phyloP scores from a whole-genome alignment of 2,797 vertebrate species.

The Garrulus glandarius region DNA sequence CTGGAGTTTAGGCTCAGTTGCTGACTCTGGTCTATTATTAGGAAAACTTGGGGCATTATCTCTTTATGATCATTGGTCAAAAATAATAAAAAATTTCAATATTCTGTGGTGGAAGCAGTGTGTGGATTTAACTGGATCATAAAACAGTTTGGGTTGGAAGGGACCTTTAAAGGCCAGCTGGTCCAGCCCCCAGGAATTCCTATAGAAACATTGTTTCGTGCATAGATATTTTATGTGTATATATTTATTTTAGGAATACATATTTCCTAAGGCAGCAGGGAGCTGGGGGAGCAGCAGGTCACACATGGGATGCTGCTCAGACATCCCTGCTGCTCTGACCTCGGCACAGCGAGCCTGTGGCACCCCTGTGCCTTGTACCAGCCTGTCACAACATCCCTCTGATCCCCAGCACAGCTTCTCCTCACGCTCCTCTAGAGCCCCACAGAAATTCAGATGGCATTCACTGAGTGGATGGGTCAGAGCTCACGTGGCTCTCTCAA shows the following conservation, averaged over 20 bases:
- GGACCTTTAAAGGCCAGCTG: neutral
- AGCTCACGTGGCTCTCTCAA: rapidly evolving
- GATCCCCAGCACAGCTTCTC: neutral
- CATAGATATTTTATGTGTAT: rapidly evolving
- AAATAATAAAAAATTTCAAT: neutral
- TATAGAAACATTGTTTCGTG: rapidly evolving
- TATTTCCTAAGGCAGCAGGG: neutral
- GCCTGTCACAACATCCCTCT: neutral
- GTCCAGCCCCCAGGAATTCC: neutral
- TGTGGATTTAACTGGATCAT: neutral
- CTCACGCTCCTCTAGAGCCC: rapidly evolving
- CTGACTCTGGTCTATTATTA: neutral
- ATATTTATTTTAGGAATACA: rapidly evolving
- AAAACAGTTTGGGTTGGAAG: neutral
- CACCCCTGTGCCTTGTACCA: neutral
- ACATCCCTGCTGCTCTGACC: neutral
- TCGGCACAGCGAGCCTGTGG: neutral
- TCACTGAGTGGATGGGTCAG: rapidly evolving
- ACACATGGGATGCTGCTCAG: neutral
- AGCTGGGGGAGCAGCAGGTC: neutral
- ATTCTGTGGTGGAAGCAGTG: rapidly evolving
- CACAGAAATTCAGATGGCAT: rapidly evolving
- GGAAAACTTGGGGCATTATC: neutral
- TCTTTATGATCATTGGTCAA: neutral
- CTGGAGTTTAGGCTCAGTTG: neutral